Evolutionary conservation across 35 echinoderm and acorn worm species (phyloP).

Genomic region (Nesometra sesokonis): DNA sequence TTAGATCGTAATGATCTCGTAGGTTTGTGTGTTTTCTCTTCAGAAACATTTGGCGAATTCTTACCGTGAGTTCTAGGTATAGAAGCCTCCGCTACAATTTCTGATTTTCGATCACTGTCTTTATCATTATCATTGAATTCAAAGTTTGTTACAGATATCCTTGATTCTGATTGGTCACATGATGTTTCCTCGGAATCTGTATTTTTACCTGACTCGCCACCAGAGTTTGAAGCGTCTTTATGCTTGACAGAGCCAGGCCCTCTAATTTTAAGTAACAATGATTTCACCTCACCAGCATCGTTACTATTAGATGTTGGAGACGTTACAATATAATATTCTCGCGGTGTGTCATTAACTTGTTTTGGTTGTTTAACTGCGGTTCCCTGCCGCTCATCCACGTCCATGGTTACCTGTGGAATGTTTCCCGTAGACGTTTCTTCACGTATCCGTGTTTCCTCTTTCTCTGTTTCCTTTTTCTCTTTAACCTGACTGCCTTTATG

Average conservation of each 20-base stretch:
- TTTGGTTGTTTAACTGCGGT: not conserved
- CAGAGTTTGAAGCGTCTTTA: not conserved
- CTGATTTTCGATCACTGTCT: not conserved
- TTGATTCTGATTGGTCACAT: not conserved
- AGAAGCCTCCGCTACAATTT: not conserved
- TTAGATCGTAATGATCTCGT: conserved; percentile 83
- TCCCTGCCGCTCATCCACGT: not conserved
- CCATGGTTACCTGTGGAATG: not conserved
- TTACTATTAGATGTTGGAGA: conserved; percentile 62
- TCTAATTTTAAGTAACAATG: conserved; percentile 53
- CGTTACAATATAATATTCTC: conserved; percentile 85
- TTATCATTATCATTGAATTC: not conserved
- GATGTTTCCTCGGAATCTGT: not conserved
- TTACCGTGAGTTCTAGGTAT: not conserved
- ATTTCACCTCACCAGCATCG: conserved; percentile 73
- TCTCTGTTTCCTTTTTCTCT: not conserved
- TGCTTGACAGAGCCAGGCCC: not conserved
- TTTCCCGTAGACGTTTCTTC: not conserved
- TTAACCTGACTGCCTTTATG: not conserved
- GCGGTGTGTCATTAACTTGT: not conserved
- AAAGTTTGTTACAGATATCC: not conserved
- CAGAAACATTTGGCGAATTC: not conserved
- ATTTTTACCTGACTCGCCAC: not conserved
- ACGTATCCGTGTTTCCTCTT: not conserved
- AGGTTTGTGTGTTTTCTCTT: conserved; percentile 6